Percentiles rank a stretch among this genome's conserved stretches.
Conservation (phyloP, 2,113 vertebrate species). For the Buteo buteo region DNA sequence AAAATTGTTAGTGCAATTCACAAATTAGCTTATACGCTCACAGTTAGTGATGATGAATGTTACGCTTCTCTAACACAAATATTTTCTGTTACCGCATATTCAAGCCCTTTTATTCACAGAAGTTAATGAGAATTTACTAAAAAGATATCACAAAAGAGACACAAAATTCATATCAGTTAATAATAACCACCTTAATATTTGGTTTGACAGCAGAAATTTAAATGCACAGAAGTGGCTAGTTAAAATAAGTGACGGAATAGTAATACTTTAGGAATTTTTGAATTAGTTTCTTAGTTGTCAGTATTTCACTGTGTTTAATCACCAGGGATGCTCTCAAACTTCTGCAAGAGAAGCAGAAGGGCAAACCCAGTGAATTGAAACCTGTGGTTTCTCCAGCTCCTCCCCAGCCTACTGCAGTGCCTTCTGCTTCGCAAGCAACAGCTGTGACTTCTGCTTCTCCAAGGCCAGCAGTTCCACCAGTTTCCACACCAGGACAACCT, state of each 20-base stretch:
- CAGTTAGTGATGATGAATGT: not conserved
- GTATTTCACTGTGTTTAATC: not conserved
- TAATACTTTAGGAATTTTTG: not conserved
- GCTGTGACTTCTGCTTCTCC: constrained; percentile 54
- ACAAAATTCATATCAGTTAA: not conserved
- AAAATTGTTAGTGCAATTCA: not conserved
- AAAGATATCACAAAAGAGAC: not conserved
- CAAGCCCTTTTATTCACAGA: not conserved
- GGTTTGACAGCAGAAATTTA: not conserved
- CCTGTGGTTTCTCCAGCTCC: constrained; percentile 18
- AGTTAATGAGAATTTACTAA: not conserved
- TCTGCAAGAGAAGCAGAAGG: constrained; percentile 73
- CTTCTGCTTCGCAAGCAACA: not conserved
- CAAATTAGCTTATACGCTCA: not conserved
- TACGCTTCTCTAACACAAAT: not conserved
- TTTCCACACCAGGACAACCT: constrained; percentile 85
- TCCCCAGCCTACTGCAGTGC: constrained; percentile 1
- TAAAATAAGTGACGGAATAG: not conserved
- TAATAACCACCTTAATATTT: not conserved
- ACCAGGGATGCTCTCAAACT: constrained; percentile 89
- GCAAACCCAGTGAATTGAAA: constrained; percentile 41
- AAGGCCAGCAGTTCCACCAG: constrained; percentile 79
- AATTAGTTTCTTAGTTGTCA: not conserved
- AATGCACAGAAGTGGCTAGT: not conserved
- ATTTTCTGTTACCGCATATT: not conserved